Evolutionary conservation across 2,113 vertebrate genomes (phyloP), one percentile per base, ranked within the genome.

Genomic region (Brachyhypopomus occidentalis): DNA sequence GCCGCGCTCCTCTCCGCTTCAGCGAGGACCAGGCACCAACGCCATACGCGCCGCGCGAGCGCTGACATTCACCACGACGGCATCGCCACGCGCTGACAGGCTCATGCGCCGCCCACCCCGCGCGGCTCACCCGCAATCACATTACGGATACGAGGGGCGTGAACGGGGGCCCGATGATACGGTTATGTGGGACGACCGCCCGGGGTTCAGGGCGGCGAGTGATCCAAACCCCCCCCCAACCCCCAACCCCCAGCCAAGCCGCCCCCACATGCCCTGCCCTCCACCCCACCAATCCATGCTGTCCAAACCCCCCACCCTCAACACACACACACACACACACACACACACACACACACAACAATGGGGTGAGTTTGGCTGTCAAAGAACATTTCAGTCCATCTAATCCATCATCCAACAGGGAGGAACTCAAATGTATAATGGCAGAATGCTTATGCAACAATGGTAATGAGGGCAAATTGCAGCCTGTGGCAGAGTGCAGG

Each of bases 61-160:
- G 56, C 77, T 85, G 84, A 85, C 80, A 85, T 83, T 85, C 84
- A 85, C 45, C 77, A 75, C 69, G 74, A 77, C 73, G 73, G 80
- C 22, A n/a, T n/a, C 71, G 84, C 77, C 80, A 82, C 20, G 75
- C 71, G 74, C 78, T 75, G 80, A 82, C 38, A 45, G 79, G 78
- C 52, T 58, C 80, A 22, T 56, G 52, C 62, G 19, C 63, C 17
- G 16, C 27, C 25, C 48, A 4, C 23, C 0, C 38, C 22, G 25
- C 38, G 20, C 75, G 41, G 67, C 72, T 64, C 58, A 25, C n/a
- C 22, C 52, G 72, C 77, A 59, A 70, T 41, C 20, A 55, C 66
- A 74, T 83, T 59, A 83, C 64, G 75, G 75, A 73, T 81, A 84
- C 64, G 38, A 84, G 76, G 76, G 27, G 55, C 52, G 82, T 77